These are phyloP conservation scores for Monochamus saltuarius DNA, from an alignment of 1,140 invertebrate genomes.

Conservation along the genomic window DNA sequence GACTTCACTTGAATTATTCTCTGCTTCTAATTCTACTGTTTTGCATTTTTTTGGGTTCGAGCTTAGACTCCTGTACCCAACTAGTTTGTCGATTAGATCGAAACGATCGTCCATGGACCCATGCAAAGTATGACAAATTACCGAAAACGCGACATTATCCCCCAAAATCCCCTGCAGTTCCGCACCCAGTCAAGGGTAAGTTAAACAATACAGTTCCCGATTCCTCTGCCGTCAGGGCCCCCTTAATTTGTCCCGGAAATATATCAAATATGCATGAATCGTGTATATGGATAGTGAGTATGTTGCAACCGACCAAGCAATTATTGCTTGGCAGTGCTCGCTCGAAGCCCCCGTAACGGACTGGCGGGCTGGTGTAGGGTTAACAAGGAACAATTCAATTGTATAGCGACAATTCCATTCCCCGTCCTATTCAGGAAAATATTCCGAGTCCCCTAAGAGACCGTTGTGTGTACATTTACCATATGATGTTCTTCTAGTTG, in stretches of 20 bases:
- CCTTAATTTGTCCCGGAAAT: conserved; percentile 51
- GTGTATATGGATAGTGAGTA: conserved; percentile 42
- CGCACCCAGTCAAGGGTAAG: conserved; percentile 22
- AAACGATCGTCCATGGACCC: too few relatives aligned
- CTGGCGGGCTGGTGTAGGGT: conserved; percentile 45
- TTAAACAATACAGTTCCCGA: conserved; percentile 46
- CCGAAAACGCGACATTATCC: not conserved
- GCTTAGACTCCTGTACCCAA: too few relatives aligned
- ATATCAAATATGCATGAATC: conserved; percentile 51
- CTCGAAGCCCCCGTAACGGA: not conserved
- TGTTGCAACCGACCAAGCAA: conserved; percentile 33
- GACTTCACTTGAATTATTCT: too few relatives aligned
- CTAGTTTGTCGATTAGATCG: too few relatives aligned
- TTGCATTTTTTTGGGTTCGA: too few relatives aligned
- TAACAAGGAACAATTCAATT: conserved; percentile 52
- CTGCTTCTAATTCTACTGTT: too few relatives aligned
- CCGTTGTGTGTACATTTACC: conserved; percentile 47
- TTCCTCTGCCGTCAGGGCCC: conserved; percentile 32
- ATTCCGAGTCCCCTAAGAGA: conserved; percentile 39
- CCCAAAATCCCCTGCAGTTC: conserved; percentile 7
- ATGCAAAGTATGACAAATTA: too few relatives aligned
- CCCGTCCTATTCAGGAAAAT: conserved; percentile 46
- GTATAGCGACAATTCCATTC: conserved; percentile 46
- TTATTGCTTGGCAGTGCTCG: conserved; percentile 8
- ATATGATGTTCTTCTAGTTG: conserved; percentile 45